A percentile compares a stretch with the other conserved stretches of the same genome.
These are phyloP conservation scores for Protobothrops mucrosquamatus DNA, from an alignment of 2,113 vertebrate genomes.

Conservation along the genomic window DNA sequence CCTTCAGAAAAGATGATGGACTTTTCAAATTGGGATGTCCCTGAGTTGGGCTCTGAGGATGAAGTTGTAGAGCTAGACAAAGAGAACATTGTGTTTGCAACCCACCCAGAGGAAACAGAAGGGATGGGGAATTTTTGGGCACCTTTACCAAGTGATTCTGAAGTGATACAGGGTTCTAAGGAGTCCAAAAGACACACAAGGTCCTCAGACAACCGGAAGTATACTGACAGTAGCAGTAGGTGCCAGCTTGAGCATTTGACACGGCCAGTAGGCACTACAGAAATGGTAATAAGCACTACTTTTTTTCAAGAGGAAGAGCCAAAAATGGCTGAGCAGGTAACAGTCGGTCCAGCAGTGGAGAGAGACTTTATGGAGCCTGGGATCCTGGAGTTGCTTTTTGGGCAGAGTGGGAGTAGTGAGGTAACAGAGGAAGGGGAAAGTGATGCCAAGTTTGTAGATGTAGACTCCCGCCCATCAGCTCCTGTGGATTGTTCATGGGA, in stretches of 20 bases:
- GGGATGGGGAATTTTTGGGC: conserved; percentile 17
- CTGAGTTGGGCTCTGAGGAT: conserved; percentile 48
- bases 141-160: not conserved
- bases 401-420: not conserved
- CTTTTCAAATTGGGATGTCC: conserved; percentile 5
- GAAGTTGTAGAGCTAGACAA: conserved; percentile 35
- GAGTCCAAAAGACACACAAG: accelerated
- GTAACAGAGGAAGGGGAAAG: accelerated
- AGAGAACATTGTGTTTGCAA: conserved; percentile 36
- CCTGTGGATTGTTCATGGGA: not conserved
- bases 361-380: conserved; percentile 30
- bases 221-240: conserved; percentile 4
- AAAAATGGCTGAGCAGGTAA: not conserved
- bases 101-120: not conserved
- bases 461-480: not conserved
- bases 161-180: conserved; percentile 33
- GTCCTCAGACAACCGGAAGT: not conserved
- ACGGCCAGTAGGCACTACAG: not conserved
- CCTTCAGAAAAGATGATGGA: conserved; percentile 48
- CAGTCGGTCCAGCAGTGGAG: not conserved
- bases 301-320: accelerated
- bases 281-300: not conserved
- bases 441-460: not conserved
- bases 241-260: conserved; percentile 9
- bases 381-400: conserved; percentile 48